Base-by-base conservation (phyloP, 53 echinoderm and acorn worm genomes). In the Temnopleurus reevesii region DNA sequence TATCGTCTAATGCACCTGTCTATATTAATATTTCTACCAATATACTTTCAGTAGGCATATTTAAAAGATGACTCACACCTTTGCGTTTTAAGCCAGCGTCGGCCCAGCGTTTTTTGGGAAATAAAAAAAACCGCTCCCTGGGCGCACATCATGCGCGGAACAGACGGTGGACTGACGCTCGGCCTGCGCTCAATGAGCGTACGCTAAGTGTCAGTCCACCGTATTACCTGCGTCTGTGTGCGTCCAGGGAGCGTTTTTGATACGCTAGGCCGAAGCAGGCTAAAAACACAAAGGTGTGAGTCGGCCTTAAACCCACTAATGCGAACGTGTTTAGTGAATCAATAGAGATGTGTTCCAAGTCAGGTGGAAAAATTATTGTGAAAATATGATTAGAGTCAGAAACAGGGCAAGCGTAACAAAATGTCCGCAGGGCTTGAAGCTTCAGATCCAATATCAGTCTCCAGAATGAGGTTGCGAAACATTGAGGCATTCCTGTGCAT, bases 351-450 rank as follows among this genome's bases (percentile, higher is more conserved):
- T 21, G 71, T 38, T 38, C 12, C 71, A 23, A 71, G 41, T 41
- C 71, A 71, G 71, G 71, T 71, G 71, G n/a, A 71, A 71, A 71
- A 71, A 71, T 36, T 41, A 71, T 71, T 71, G 71, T 71, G 71
- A 71, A 71, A 41, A 71, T 71, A 71, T 71, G 71, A 71, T 71
- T 71, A 71, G 71, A 41, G 41, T 43, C 8, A 41, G 38, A 41
- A 71, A 71, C 24, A 41, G 71, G 71, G 71, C 71, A 41, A 41
- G 41, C 19, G 71, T 71, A 71, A 38, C 19, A 41, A 66, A 38
- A 71, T 41, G 71, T 19, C 71, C 41, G 38, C 4, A 41, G 71
- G 71, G 71, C 33, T 71, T 38, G 9, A n/a, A 71, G 12, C 19
- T n/a, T 71, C n/a, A 9, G 71, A 71, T 8, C 8, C 36, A 71